phyloP scores from a whole-genome alignment of 2,797 vertebrate genomes.

The Trachops cirrhosus region DNA sequence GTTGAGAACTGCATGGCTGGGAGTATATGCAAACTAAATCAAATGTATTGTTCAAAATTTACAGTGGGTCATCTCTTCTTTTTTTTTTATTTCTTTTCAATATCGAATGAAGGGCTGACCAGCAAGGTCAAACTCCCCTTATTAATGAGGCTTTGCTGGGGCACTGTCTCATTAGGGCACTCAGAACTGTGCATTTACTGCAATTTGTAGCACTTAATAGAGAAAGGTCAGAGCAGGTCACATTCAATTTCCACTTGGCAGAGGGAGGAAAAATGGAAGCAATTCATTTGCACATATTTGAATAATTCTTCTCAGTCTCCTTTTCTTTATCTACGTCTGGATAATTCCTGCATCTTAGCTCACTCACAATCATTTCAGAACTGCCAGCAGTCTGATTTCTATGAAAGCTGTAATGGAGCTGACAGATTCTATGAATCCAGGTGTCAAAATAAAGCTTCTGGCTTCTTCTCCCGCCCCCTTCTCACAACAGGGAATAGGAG shows the following conservation, averaged over 20 bases:
- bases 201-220: constrained; percentile 99
- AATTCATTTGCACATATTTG: constrained; percentile 99
- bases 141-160: constrained; percentile 92
- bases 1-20: constrained; percentile 69
- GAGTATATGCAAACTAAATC: constrained; percentile 87
- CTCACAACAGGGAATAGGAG: constrained; percentile 90
- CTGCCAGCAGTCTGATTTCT: constrained; percentile 83
- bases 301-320: constrained; percentile 94
- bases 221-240: constrained; percentile 96
- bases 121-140: constrained; percentile 91
- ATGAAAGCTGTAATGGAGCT: constrained; percentile 92
- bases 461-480: constrained; percentile 71
- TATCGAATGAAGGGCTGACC: constrained; percentile 89
- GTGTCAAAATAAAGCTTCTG: constrained; percentile 94
- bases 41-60: constrained; percentile 90
- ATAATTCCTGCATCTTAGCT: constrained; percentile 86
- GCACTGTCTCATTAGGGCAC: constrained; percentile 89
- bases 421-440: constrained; percentile 96
- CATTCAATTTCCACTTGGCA: constrained; percentile 99
- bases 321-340: constrained; percentile 83
- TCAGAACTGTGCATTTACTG: constrained; percentile 92
- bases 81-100: constrained; percentile 91
- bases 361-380: constrained; percentile 86
- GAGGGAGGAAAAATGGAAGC: constrained; percentile 95
- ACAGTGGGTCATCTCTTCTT: constrained; percentile 89